Evolutionary conservation across 1,140 invertebrate species (phyloP).

Genomic region (Leptinotarsa texana): DNA sequence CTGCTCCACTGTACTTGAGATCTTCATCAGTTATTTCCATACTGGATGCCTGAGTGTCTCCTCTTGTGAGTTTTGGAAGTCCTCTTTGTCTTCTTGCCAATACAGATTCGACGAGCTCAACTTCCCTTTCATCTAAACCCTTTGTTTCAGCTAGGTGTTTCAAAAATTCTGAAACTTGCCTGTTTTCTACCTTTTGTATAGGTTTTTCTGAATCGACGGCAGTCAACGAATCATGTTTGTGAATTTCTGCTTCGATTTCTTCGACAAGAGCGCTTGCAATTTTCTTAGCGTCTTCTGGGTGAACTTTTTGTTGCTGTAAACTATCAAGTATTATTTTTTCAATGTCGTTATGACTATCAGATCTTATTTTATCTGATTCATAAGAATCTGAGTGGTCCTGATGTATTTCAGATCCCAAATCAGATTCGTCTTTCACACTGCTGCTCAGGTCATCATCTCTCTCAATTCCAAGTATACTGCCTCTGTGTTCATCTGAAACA

Average conservation of each 20-base stretch:
- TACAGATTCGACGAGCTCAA: slow-evolving; percentile 58
- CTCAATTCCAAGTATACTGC: slow-evolving; percentile 36
- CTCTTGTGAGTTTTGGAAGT: slow-evolving; percentile 55
- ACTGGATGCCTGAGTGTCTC: slow-evolving; percentile 64
- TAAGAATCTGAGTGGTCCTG: slow-evolving; percentile 52
- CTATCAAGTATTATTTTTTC: slow-evolving; percentile 54
- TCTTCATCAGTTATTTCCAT: slow-evolving; percentile 74
- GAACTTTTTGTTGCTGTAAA: slow-evolving; percentile 59
- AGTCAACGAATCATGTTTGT: slow-evolving; percentile 47
- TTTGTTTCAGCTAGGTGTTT: slow-evolving; percentile 57
- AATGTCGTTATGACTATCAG: slow-evolving; percentile 52
- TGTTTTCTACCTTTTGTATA: slow-evolving; percentile 36
- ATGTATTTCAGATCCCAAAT: slow-evolving; percentile 53
- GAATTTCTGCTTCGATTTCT: slow-evolving; percentile 60
- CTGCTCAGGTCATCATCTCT: slow-evolving; percentile 52
- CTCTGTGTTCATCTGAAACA: neutral
- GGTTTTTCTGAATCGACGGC: slow-evolving; percentile 1
- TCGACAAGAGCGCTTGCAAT: slow-evolving; percentile 60
- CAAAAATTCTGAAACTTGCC: slow-evolving; percentile 57
- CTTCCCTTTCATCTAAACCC: slow-evolving; percentile 56
- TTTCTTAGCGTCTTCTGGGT: slow-evolving; percentile 58
- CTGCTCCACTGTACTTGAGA: slow-evolving; percentile 65
- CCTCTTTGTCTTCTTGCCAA: slow-evolving; percentile 58
- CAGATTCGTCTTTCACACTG: slow-evolving; percentile 50
- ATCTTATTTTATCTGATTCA: slow-evolving; percentile 49